Evolutionary conservation across 2,113 vertebrate species (phyloP), one percentile per base, ranked within the genome.

Genomic region (Lonchura striata): DNA sequence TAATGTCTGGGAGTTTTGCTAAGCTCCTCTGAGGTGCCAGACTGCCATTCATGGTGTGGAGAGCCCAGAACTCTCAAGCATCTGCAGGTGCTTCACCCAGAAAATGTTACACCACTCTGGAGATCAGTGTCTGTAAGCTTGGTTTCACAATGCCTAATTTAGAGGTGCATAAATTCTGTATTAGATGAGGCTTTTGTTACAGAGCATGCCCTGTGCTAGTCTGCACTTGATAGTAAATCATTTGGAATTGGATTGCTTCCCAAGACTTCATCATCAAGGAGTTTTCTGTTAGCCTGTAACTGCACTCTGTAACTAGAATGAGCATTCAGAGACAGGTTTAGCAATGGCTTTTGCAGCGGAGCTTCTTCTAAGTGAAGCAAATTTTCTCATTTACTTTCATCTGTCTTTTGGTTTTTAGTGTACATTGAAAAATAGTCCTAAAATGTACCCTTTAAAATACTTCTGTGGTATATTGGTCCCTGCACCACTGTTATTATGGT

Each of bases 201-300:
- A 61, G 57, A 87, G 41, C 33, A 16, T 79, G 41, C 33, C 33
- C 44, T 2, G 9, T 75, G 25, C 44, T 89, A 31, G 33, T n/a
- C 69, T 94, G 84, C 52, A 20, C 69, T 94, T 89, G 84, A 77
- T 68, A 79, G 47, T 59, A 89, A 95, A 68, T 61, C 19, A 35
- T 82, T 71, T 71, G 53, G 27, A 80, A 46, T 35, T 94, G 82
- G 70, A 79, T 79, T 79, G 57, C 57, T 87, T 96, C 90, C 95
- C 84, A 68, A 86, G 52, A 33, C 41, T 56, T 76, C 61, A 17
- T 92, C 28, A 10, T 49, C 41, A n/a, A 64, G 89, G 49, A 78
- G 28, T 8, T 41, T 80, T 92, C 66, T 82, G n/a, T 56, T 83
- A 86, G 39, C n/a, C 41, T 71, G 39, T 61, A 66, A 47, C 60